Base-by-base conservation (phyloP, 2,113 vertebrate genomes). In the Donacobius atricapilla region DNA sequence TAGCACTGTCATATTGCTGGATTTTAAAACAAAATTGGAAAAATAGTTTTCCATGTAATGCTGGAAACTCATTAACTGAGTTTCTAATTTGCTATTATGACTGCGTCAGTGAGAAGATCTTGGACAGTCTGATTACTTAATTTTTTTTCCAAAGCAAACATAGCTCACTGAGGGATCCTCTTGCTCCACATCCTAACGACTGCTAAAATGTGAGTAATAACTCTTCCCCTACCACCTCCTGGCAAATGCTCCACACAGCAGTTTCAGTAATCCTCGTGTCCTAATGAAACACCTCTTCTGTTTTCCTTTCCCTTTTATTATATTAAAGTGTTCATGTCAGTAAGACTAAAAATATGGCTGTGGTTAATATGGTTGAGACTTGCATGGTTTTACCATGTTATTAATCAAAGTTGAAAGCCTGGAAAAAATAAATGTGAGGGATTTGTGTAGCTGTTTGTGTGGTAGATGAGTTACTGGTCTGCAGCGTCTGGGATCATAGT, bases 401-500 rank as follows among this genome's bases (percentile, higher is more conserved):
- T 96, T 97, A 96, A 96, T 96, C 91, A 96, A 92, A 97, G 94
- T 79, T 94, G 92, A 97, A 97, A 96, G 89, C 88, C 90, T 96
- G 91, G 89, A 96, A 97, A 97, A 95, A 97, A 97, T 77, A 97
- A 94, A 94, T 89, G 60, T 56, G 76, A 82, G 86, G 64, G 88
- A 87, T 97, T 94, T 97, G 92, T 86, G 85, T 73, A 18, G 72
- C 94, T 95, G 86, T 95, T 88, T 96, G 81, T 78, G 33, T 45
- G 71, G 79, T 83, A 96, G 94, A 66, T 92, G 94, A 95, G 82
- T 97, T 93, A 63, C 45, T 63, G 37, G 58, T 79, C 70, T 83
- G 88, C 71, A 82, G 45, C 50, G 53, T 94, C 78, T 92, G 69
- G 39, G 65, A 92, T 92, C 56, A 21, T 22, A 64, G 75, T 78